Conservation (phyloP, 2,888 invertebrate species). For the Nipponacmea schrenckii region DNA sequence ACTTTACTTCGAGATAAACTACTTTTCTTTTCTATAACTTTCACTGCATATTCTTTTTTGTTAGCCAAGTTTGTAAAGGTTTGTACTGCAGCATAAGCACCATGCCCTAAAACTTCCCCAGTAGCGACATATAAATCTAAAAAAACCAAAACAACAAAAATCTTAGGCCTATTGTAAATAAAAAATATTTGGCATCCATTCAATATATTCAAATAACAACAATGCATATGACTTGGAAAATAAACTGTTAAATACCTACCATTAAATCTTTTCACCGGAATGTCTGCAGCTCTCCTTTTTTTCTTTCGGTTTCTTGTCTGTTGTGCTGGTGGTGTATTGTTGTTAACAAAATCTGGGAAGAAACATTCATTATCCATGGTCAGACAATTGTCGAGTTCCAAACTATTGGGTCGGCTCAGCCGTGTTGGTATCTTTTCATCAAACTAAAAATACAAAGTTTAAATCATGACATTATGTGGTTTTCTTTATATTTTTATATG, state of each 20-base stretch:
- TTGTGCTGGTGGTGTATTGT: slow-evolving; percentile 30
- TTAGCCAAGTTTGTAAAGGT: slow-evolving; percentile 92
- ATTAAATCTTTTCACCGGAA: slow-evolving; percentile 58
- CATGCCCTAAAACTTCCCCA: slow-evolving; percentile 94
- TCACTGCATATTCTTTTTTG: slow-evolving; percentile 94
- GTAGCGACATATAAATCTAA: slow-evolving; percentile 94
- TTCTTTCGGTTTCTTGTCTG: slow-evolving; percentile 48
- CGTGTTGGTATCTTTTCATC: slow-evolving; percentile 43
- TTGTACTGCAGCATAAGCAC: slow-evolving; percentile 95
- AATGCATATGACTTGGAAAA: too few relatives aligned
- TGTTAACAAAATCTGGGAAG: slow-evolving; percentile 42
- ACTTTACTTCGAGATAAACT: slow-evolving; percentile 94
- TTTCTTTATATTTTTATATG: neutral
- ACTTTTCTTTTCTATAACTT: slow-evolving; percentile 91
- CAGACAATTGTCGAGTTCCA: slow-evolving; percentile 56
- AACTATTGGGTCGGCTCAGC: slow-evolving; percentile 51
- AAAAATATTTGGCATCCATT: neutral
- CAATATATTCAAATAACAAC: too few relatives aligned
- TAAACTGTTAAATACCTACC: slow-evolving; percentile 39
- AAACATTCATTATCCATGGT: slow-evolving; percentile 52
- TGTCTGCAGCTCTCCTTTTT: slow-evolving; percentile 56
- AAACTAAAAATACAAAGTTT: slow-evolving; percentile 40
- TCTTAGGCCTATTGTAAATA: neutral
- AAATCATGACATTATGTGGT: neutral
- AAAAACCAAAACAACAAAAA: slow-evolving; percentile 33